Conservation (phyloP, 2,113 vertebrate species). For the Genyomyrus donnyi region DNA sequence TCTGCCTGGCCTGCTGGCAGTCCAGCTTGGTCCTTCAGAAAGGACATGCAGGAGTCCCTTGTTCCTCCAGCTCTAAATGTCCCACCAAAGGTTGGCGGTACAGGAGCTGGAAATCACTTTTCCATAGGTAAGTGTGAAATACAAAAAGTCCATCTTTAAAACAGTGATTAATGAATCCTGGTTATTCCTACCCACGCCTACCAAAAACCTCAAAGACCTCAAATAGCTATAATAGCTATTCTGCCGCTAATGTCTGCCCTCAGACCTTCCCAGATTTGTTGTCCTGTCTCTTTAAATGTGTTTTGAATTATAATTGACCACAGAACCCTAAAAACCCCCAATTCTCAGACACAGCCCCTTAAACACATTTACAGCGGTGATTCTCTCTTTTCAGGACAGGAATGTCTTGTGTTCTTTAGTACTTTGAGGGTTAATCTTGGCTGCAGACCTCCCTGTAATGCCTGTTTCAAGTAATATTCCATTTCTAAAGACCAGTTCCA, state of each 20-base stretch:
- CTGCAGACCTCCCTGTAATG: not conserved
- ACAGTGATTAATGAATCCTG: not conserved
- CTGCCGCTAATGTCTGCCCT: not conserved
- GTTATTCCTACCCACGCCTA: not conserved
- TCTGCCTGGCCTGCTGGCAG: not conserved
- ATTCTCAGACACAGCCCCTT: not conserved
- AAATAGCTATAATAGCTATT: not conserved
- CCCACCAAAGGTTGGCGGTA: not conserved
- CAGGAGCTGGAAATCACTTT: slow-evolving; percentile 1
- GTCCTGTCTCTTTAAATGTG: not conserved
- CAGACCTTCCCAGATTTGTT: not conserved
- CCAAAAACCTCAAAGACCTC: not conserved
- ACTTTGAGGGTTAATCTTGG: not conserved
- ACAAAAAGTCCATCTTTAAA: not conserved
- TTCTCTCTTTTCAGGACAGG: not conserved
- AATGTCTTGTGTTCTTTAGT: not conserved
- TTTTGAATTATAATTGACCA: not conserved
- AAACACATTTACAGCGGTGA: not conserved
- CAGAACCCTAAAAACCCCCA: not conserved
- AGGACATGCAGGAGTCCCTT: not conserved
- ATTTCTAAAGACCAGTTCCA: too few species aligned
- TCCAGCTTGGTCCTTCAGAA: not conserved
- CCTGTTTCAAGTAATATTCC: too few species aligned
- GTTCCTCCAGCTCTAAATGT: not conserved
- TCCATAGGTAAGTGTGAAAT: not conserved